Evolutionary conservation across 2,888 invertebrate species (phyloP).

Genomic region (Sinopyrophorus schimmeli): DNA sequence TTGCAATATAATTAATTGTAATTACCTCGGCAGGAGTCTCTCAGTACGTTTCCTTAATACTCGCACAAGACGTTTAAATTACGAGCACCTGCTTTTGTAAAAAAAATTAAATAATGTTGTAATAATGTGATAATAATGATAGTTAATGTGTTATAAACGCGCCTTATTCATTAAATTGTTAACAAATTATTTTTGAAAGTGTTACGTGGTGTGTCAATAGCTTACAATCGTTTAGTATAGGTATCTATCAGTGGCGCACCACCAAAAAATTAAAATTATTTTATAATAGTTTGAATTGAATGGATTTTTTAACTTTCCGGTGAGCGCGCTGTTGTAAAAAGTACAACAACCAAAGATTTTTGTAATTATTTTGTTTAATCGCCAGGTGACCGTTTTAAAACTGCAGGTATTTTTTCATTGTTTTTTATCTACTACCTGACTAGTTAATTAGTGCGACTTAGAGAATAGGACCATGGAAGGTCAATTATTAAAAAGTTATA

Average conservation of each 20-base stretch:
- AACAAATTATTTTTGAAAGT: not conserved
- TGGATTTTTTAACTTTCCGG: too few relatives aligned
- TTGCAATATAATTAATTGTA: constrained; percentile 15
- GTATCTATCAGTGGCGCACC: not conserved
- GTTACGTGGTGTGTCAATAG: not conserved
- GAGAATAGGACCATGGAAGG: too few relatives aligned
- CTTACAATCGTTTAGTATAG: not conserved
- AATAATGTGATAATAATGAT: constrained; percentile 37
- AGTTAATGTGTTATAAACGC: constrained; percentile 23
- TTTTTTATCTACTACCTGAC: too few relatives aligned
- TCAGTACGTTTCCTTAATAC: constrained; percentile 7
- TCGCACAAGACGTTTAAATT: constrained; percentile 8
- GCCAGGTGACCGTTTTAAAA: too few relatives aligned
- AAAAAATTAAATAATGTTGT: constrained; percentile 34
- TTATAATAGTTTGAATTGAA: too few relatives aligned
- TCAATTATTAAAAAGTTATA: too few relatives aligned
- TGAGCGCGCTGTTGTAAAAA: too few relatives aligned
- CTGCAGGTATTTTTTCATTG: too few relatives aligned
- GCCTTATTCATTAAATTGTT: not conserved
- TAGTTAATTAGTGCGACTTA: too few relatives aligned
- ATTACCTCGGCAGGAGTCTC: constrained; percentile 10
- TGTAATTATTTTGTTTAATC: too few relatives aligned
- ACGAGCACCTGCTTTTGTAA: constrained; percentile 32
- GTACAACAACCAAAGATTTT: too few relatives aligned
- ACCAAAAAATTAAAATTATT: not conserved